Base-by-base conservation (phyloP, 2,888 invertebrate genomes). In the Rhimphoctona megacephalus region DNA sequence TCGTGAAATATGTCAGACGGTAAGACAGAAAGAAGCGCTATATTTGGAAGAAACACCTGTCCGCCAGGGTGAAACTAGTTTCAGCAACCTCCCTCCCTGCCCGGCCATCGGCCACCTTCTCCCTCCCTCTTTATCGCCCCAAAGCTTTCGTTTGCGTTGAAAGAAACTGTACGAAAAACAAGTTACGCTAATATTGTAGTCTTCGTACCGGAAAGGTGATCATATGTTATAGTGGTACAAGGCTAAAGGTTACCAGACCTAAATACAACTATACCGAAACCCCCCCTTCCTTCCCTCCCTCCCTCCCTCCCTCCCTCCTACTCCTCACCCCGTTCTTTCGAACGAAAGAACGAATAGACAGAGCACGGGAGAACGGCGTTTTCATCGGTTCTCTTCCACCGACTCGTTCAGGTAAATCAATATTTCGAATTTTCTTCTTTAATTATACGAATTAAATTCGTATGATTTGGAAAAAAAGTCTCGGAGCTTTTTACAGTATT, bases 361-460 rank as follows among this genome's bases (percentile, higher is more conserved):
- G 11, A 54, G 25, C 49, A 73, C 70, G 72, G 66, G 76, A 69
- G 74, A 67, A 76, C 66, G 64, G 57, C 70, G 78, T 83, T 81
- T 86, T 85, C 79, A 69, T 74, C 64, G 72, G 86, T 84, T 79
- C 81, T 88, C 85, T 74, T 83, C 87, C 89, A 86, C 85, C 89
- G 88, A 86, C 88, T 91, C 89, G 87, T 90, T 89, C 91, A 92
- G 92, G 93, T 93, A 91, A 93, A 93, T 90, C 91, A 89, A 91
- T 69, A 72, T 78, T 83, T 49, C 46, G 17, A 25, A 57, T 73
- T 81, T 77, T 70, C 30, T 61, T 5, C 8, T 43, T 43, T 69
- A 25, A 22, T 46, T 64, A 5, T 76, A 64, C 19, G 46, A 2
- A 11, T 25, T 11, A 7, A 57, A 11, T 22, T 11, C 25, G 57